Conservation (phyloP, 2,797 vertebrate genomes). For the Tinamus major region DNA sequence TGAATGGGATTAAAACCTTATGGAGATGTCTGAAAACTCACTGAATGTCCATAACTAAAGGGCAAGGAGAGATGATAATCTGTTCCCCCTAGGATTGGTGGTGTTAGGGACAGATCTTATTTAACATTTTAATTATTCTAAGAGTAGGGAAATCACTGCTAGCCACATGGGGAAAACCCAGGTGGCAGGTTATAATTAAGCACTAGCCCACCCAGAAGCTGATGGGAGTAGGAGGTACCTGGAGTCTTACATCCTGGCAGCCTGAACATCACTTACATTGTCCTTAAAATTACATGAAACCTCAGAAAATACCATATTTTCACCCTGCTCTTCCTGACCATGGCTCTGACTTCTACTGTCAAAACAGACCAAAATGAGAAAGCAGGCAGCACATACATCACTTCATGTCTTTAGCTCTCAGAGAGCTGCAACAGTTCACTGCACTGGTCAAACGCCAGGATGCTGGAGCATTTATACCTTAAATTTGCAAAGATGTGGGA, state of each 20-base stretch:
- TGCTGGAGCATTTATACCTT: constrained; percentile 25
- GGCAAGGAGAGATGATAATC: constrained; percentile 48
- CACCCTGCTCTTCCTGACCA: neutral
- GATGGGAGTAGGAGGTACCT: neutral
- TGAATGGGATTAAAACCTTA: constrained; percentile 6
- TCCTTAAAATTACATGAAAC: neutral
- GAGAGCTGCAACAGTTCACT: neutral
- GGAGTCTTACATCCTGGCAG: neutral
- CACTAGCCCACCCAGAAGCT: constrained; percentile 23
- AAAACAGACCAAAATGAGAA: constrained; percentile 22
- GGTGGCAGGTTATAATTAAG: constrained; percentile 66
- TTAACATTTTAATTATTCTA: constrained; percentile 67
- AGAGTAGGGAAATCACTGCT: constrained; percentile 38
- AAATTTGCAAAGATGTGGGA: constrained; percentile 40
- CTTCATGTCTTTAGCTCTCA: neutral
- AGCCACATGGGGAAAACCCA: constrained; percentile 40
- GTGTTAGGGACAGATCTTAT: constrained; percentile 43
- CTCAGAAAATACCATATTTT: neutral
- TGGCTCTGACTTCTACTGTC: constrained; percentile 1
- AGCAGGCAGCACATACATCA: neutral
- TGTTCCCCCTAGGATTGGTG: neutral
- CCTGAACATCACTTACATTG: neutral
- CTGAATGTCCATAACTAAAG: constrained; percentile 43
- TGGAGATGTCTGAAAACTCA: constrained; percentile 3
- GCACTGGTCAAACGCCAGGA: constrained; percentile 33